phyloP scores from a whole-genome alignment of 2,888 invertebrate species.

The Hypomecis punctinalis region DNA sequence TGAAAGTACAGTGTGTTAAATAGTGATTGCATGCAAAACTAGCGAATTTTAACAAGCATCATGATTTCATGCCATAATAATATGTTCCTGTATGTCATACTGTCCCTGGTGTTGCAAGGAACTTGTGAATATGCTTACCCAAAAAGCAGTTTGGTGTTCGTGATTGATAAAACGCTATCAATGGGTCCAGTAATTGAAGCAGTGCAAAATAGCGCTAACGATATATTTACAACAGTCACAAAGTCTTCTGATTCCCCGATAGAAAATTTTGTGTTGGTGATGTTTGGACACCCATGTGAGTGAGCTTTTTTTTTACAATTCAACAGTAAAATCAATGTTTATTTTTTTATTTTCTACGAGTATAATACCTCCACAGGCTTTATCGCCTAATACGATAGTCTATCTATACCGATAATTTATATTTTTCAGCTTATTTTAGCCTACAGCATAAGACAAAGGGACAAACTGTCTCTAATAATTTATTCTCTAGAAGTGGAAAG shows the following conservation, averaged over 20 bases:
- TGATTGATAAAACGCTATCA: slow-evolving; percentile 6
- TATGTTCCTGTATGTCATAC: neutral
- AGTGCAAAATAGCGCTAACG: neutral
- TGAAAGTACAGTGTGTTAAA: no score
- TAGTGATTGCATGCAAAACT: no score
- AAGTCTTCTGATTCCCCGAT: neutral
- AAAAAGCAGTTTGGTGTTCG: slow-evolving; percentile 2
- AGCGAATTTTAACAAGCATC: neutral
- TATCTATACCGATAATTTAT: no score
- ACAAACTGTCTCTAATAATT: no score
- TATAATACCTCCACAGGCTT: no score
- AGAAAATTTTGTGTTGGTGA: neutral
- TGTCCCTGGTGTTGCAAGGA: neutral
- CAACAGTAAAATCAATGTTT: no score
- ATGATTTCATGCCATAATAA: neutral
- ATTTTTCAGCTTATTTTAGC: no score
- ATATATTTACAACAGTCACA: neutral
- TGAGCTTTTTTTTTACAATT: neutral
- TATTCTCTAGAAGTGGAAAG: no score
- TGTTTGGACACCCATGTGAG: slow-evolving; percentile 8
- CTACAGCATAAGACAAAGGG: no score
- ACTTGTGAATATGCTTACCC: neutral
- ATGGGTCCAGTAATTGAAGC: neutral
- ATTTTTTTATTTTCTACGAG: no score
- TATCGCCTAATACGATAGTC: no score